phyloP scores from a whole-genome alignment of 1,140 invertebrate genomes.

The Meloidogyne hapla region DNA sequence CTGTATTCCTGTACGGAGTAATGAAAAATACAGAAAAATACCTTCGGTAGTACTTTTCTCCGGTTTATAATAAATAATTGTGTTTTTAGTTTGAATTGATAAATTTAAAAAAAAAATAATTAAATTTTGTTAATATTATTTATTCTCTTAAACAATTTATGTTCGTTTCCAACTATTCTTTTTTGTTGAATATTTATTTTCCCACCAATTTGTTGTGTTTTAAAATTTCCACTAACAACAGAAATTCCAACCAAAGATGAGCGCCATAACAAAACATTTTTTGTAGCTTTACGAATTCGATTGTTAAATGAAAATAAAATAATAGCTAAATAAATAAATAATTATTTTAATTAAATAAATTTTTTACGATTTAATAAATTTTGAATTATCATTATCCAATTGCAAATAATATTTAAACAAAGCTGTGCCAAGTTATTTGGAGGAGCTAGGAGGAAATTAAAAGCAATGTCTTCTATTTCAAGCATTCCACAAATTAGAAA shows the following conservation, averaged over 20 bases:
- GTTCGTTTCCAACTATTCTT: too few relatives aligned
- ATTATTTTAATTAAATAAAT: not conserved
- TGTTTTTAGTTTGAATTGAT: too few relatives aligned
- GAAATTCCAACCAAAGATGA: not conserved
- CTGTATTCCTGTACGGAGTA: too few relatives aligned
- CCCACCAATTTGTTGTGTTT: not conserved
- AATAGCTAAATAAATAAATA: not conserved
- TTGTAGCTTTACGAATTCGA: not conserved
- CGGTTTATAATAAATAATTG: too few relatives aligned
- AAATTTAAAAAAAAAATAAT: too few relatives aligned
- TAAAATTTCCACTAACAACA: too few relatives aligned
- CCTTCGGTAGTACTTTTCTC: too few relatives aligned
- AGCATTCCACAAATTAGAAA: not conserved
- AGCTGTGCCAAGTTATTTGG: not conserved
- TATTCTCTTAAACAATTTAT: too few relatives aligned
- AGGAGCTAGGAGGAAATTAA: not conserved
- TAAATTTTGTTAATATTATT: too few relatives aligned
- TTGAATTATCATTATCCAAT: not conserved
- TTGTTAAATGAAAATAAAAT: not conserved
- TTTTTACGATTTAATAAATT: not conserved
- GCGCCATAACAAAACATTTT: not conserved
- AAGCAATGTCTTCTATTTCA: not conserved
- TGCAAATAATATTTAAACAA: conserved; percentile 3
- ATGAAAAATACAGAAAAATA: too few relatives aligned
- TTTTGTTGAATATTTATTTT: not conserved